A percentile compares a stretch with the other conserved stretches of the same genome.
These are phyloP conservation scores for Macrobrachium rosenbergii DNA, from an alignment of 1,140 invertebrate genomes.

Conservation along the genomic window DNA sequence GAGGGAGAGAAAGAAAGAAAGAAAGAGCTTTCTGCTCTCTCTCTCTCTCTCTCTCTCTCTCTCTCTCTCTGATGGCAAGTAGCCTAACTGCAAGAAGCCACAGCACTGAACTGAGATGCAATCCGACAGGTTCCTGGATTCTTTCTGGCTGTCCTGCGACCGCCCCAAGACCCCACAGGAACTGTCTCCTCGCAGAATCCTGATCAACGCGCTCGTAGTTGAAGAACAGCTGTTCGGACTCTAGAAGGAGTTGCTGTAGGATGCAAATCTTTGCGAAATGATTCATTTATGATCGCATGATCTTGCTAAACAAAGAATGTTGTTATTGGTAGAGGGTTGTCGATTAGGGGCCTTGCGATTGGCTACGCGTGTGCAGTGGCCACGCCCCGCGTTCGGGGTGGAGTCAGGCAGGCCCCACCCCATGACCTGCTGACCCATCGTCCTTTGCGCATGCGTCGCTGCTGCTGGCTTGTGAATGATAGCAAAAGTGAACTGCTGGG, in stretches of 20 bases:
- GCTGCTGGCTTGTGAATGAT: constrained; percentile 62
- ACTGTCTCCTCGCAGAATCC: constrained; percentile 1
- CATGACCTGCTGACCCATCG: constrained; percentile 58
- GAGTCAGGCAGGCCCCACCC: constrained; percentile 57
- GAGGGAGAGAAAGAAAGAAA: not conserved
- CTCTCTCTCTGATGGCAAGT: too few relatives aligned
- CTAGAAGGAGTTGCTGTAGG: constrained; percentile 40
- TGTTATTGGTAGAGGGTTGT: constrained; percentile 51
- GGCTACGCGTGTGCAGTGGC: constrained; percentile 44
- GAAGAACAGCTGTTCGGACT: constrained; percentile 37
- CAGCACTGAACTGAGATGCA: constrained; percentile 46
- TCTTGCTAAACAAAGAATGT: constrained; percentile 51
- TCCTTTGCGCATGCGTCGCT: constrained; percentile 59
- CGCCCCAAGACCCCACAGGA: constrained; percentile 20
- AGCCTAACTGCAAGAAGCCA: constrained; percentile 45
- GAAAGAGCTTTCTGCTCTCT: too few relatives aligned
- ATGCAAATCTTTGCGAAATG: constrained; percentile 57
- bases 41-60: too few relatives aligned
- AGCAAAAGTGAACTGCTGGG: constrained; percentile 58
- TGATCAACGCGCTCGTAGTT: constrained; percentile 18
- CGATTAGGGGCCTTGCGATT: constrained; percentile 30
- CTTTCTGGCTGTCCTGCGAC: constrained; percentile 16
- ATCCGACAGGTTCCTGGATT: constrained; percentile 35
- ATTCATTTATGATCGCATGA: constrained; percentile 38
- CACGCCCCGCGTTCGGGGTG: constrained; percentile 47